phyloP scores from a whole-genome alignment of 2,797 vertebrate species.

The Sardinella longiceps region DNA sequence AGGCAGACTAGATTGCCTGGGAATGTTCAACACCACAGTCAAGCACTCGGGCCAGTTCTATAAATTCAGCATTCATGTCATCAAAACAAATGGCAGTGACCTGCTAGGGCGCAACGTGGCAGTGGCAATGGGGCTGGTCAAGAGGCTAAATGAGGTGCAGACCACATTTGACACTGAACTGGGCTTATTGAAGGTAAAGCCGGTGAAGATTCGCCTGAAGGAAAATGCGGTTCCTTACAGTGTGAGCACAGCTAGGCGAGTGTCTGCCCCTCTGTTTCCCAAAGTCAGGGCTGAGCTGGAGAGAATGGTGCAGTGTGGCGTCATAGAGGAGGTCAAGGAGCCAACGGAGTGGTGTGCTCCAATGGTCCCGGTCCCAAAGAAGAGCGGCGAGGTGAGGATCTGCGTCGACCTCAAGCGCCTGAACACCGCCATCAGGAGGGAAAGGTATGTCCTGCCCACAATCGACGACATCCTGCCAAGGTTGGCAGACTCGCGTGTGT shows the following conservation, averaged over 20 bases:
- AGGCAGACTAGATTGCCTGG: no score
- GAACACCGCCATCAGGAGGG: background rate
- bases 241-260: background rate
- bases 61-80: no score
- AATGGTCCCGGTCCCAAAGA: background rate
- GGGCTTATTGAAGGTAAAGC: background rate
- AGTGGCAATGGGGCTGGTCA: background rate
- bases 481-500: background rate
- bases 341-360: background rate
- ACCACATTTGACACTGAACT: background rate
- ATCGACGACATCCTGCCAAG: background rate
- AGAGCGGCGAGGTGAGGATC: background rate
- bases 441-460: background rate
- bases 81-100: no score
- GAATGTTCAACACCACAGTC: no score
- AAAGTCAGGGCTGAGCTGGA: background rate
- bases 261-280: background rate
- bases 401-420: background rate
- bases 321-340: background rate
- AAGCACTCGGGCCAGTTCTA: no score
- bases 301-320: background rate
- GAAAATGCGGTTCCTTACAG: background rate
- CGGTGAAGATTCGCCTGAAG: background rate
- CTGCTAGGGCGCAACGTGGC: no score
- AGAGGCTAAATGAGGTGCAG: background rate